Evolutionary conservation across 2,888 invertebrate genomes (phyloP).

Genomic region (Macaria liturata): DNA sequence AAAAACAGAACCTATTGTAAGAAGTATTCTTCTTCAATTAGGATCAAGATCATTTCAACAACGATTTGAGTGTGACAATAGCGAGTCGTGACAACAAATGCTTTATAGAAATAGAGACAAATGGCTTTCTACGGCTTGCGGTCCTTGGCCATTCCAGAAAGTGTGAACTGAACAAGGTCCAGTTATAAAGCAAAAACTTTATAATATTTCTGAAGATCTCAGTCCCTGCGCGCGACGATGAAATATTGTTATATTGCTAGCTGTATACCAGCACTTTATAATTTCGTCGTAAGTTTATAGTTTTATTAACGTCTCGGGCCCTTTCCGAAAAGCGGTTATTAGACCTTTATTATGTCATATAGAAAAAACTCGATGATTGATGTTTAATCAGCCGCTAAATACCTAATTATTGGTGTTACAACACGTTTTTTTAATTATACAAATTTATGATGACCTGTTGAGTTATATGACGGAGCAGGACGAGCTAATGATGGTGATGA

Average conservation of each 20-base stretch:
- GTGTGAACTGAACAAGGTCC: slow-evolving; percentile 58
- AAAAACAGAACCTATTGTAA: slow-evolving; percentile 16
- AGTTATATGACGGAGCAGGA: slow-evolving; percentile 28
- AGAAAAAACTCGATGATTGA: slow-evolving; percentile 49
- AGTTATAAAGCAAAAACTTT: slow-evolving; percentile 54
- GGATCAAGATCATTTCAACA: slow-evolving; percentile 67
- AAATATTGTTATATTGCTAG: slow-evolving; percentile 75
- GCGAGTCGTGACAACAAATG: slow-evolving; percentile 67
- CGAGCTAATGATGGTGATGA: slow-evolving; percentile 10
- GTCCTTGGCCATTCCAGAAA: slow-evolving; percentile 75
- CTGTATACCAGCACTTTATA: slow-evolving; percentile 70
- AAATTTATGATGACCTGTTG: slow-evolving; percentile 35
- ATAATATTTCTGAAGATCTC: slow-evolving; percentile 42
- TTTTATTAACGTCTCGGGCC: slow-evolving; percentile 68
- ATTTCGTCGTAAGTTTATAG: slow-evolving; percentile 71
- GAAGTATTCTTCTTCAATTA: slow-evolving; percentile 48
- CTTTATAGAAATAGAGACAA: slow-evolving; percentile 60
- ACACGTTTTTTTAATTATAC: slow-evolving; percentile 42
- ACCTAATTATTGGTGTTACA: slow-evolving; percentile 46
- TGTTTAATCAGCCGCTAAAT: slow-evolving; percentile 64
- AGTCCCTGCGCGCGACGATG: slow-evolving; percentile 62
- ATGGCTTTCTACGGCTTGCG: slow-evolving; percentile 60
- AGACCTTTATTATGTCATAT: slow-evolving; percentile 59
- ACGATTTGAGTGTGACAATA: slow-evolving; percentile 55
- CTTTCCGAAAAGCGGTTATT: slow-evolving; percentile 56